Base-by-base conservation (phyloP, 2,113 vertebrate species). In the Petaurus breviceps region DNA sequence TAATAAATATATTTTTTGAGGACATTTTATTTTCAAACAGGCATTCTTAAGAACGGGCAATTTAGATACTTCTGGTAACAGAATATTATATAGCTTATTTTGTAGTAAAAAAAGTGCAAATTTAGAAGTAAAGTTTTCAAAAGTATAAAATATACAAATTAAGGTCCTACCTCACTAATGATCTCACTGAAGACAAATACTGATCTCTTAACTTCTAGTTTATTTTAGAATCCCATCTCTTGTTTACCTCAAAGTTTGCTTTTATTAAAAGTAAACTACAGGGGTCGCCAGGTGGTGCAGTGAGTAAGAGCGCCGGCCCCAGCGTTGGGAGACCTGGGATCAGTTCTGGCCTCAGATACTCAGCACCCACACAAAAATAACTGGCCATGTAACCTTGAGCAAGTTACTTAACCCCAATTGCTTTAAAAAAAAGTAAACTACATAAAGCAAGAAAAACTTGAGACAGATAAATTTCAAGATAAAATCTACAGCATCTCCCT, bases 11-110 rank as follows among this genome's bases (percentile, higher is more conserved):
- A 95, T 95, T 95, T 94, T 96, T 37, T 94, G 54, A 96, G 23
- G 53, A 95, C 47, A 96, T 97, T 97, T 95, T 57, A 96, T 96
- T 93, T 94, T 97, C 84, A 94, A 97, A 97, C 94, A 25, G 49
- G 57, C 31, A 57, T 46, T 94, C 46, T 94, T 49, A 95, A 92
- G 93, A 96, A 94, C 92, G 37, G 3, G 9, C 37, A 77, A 77
- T 16, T 68, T 37, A 68, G 57, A 68, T 37, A 68, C 57, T 68
- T 68, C 61, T 77, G n/a, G 43, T 3, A 84, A 43, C 16, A 84
- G n/a, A 84, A 84, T n/a, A 61, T 91, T 95, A 96, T 96, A 11
- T 91, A 95, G 37, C 55, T 14, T 92, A 22, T 53, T 90, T 52
- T 94, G 14, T 84, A 49, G n/a, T 84, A 84, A 84, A 43, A 77